A percentile compares a stretch with the other conserved stretches of the same genome.
Conservation (phyloP, 2,113 vertebrate species). For the Hiodon tergisus region DNA sequence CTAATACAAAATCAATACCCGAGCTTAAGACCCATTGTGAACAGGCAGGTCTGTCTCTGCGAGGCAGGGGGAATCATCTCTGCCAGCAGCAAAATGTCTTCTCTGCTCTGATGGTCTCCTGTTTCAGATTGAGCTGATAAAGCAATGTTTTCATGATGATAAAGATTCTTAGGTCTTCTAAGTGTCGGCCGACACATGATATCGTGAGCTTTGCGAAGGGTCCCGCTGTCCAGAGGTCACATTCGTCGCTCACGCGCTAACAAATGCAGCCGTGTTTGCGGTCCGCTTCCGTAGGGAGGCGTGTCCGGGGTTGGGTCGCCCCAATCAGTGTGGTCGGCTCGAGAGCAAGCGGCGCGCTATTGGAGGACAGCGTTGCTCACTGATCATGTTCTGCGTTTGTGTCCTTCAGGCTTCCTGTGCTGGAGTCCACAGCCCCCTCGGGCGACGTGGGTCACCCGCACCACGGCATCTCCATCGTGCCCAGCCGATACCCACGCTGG, state of each 20-base stretch:
- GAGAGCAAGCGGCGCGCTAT: neutral
- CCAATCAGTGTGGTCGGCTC: too few species aligned
- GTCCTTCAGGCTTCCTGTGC: constrained; percentile 75
- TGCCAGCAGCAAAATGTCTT: too few species aligned
- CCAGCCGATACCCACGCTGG: constrained; percentile 93
- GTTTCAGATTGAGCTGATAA: too few species aligned
- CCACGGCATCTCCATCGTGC: constrained; percentile 91
- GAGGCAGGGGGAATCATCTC: neutral
- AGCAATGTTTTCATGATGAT: neutral
- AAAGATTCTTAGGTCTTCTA: neutral
- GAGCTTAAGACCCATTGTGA: neutral
- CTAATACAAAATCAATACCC: constrained; percentile 35
- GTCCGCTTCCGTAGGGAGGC: too few species aligned
- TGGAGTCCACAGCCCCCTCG: constrained; percentile 82
- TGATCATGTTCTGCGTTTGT: neutral
- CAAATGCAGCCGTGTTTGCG: too few species aligned
- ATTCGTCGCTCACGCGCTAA: neutral
- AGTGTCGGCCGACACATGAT: neutral
- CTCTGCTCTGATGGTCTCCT: neutral
- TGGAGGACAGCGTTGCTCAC: neutral
- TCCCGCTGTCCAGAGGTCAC: neutral
- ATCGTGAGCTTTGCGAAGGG: neutral
- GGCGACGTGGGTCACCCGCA: constrained; percentile 84
- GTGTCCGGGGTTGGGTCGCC: too few species aligned
- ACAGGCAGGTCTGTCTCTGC: neutral